Percentiles rank a stretch among this genome's conserved stretches.
Conservation (phyloP, 2,797 vertebrate species). For the Amazona ochrocephala region DNA sequence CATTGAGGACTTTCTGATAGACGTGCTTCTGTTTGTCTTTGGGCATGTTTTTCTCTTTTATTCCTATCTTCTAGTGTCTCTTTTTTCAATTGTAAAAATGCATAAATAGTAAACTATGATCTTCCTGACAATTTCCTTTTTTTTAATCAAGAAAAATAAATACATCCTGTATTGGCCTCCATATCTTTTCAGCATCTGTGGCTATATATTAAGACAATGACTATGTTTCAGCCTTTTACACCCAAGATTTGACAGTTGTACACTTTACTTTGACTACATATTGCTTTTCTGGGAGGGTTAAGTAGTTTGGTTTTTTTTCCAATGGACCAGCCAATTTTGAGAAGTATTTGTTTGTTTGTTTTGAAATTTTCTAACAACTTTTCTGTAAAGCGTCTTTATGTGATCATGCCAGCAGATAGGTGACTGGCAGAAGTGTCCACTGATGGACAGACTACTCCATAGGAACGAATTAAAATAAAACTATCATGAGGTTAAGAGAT, state of each 20-base stretch:
- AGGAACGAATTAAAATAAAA: background rate
- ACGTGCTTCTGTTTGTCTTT: background rate
- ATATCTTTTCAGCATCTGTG: background rate
- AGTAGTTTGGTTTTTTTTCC: background rate
- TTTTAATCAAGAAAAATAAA: background rate
- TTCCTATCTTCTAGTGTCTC: background rate
- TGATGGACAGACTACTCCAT: background rate
- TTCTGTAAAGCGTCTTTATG: background rate
- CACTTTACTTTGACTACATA: background rate
- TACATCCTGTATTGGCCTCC: background rate
- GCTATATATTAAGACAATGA: background rate
- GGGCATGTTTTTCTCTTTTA: background rate
- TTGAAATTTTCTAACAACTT: background rate
- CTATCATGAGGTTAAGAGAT: background rate
- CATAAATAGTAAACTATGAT: background rate
- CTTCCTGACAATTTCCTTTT: background rate
- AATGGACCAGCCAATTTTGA: background rate
- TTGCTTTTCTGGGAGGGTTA: background rate
- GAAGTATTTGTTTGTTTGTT: background rate
- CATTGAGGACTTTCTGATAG: background rate
- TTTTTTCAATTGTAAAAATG: background rate
- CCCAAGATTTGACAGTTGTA: fast-evolving
- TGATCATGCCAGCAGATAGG: background rate
- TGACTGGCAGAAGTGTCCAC: background rate
- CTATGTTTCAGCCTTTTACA: background rate